Evolutionary conservation across 2,888 invertebrate species (phyloP), one percentile per base, ranked within the genome.

Genomic region (Luperina testacea): DNA sequence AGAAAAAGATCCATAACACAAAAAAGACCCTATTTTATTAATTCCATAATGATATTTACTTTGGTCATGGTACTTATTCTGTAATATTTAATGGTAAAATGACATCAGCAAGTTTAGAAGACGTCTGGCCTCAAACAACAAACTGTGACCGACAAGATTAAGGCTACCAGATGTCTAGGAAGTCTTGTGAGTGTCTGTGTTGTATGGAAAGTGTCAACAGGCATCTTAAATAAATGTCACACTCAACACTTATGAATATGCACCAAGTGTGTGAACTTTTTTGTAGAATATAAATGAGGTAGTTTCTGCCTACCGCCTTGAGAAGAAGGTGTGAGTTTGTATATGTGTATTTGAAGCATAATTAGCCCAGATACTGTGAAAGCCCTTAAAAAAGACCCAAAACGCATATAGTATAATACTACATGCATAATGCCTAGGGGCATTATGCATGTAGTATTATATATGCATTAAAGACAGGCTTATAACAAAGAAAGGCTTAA

Each of bases 111-210:
- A 8, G 63, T 64, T 57, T 69, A 20, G 8, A 20, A 70, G 27
- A 51, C 0, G 13, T 76, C 45, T 51, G 53, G 17, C 1, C 2
- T 32, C 24, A 67, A 53, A n/a, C 13, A 2, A 76, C 15, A 1
- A 45, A 83, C 24, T 75, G 45, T 45, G 20, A 32, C 17, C 1
- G 0, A 45, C 53, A 11, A 53, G 24, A 72, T 81, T 38, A 68
- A 48, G 59, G 24, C 63, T 76, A 61, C 27, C 83, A 83, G 53
- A 83, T 61, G 77, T 77, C 59, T 17, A 67, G 59, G 51, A 70
- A 61, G 70, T 61, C n/a, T 70, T 8, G 42, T 42, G 6, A 75
- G n/a, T 65, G 32, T 20, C n/a, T n/a, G 24, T 27, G n/a, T 32
- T 53, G 15, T 61, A 32, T 68, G 15, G 17, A 48, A 38, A 69